A percentile compares a stretch with the other conserved stretches of the same genome.
phyloP scores from a whole-genome alignment of 1,140 invertebrate genomes.

The Neotoxoptera formosana region DNA sequence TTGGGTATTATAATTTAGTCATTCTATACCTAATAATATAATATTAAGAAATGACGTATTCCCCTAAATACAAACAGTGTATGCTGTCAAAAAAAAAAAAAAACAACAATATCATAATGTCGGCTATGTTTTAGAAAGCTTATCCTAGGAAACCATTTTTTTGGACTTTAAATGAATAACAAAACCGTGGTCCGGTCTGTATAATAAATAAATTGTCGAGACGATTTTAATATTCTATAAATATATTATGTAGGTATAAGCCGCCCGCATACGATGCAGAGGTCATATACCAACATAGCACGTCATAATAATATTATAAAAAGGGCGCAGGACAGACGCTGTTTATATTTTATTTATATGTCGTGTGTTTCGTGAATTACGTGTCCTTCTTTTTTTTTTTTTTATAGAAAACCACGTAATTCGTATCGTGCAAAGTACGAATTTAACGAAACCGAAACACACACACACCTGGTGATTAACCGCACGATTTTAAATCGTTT shows the following conservation, averaged over 20 bases:
- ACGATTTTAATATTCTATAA: conserved; percentile 7
- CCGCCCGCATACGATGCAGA: background rate
- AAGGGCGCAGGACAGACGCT: background rate
- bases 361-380: background rate
- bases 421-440: background rate
- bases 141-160: background rate
- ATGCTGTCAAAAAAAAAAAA: background rate
- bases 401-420: background rate
- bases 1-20: background rate
- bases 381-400: background rate
- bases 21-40: background rate
- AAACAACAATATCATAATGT: too few relatives aligned
- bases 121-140: background rate
- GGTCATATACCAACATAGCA: background rate
- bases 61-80: background rate
- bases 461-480: background rate
- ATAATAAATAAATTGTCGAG: background rate
- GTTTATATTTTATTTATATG: background rate
- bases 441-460: background rate
- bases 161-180: background rate
- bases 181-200: background rate
- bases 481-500: background rate
- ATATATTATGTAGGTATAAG: background rate
- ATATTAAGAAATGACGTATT: background rate
- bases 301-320: background rate